Evolutionary conservation across 2,888 invertebrate species (phyloP).

Genomic region (Aporophyla nigra): DNA sequence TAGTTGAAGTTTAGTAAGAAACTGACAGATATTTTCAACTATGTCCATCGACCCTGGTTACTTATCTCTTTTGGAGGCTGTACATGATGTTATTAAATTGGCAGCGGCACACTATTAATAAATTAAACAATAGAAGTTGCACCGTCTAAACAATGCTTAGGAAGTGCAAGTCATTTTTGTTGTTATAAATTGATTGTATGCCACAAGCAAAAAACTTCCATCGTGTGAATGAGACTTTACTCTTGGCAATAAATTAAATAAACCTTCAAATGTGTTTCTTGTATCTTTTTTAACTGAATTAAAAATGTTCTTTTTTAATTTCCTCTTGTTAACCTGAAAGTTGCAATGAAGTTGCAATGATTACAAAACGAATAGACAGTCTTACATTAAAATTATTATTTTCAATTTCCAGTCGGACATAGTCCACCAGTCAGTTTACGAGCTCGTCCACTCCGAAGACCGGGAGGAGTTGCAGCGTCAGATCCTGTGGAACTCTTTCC

Average conservation of each 20-base stretch:
- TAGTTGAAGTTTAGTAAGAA: no score
- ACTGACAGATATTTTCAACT: no score
- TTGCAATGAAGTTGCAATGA: no score
- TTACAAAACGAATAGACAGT: not conserved
- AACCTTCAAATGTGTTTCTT: not conserved
- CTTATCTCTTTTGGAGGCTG: no score
- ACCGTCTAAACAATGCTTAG: not conserved
- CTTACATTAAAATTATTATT: not conserved
- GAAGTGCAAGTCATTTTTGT: not conserved
- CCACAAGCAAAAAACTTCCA: not conserved
- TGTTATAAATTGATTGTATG: not conserved
- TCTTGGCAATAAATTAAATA: not conserved
- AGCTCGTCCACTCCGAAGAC: constrained; percentile 99
- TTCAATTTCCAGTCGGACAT: constrained; percentile 97
- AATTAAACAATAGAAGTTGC: not conserved
- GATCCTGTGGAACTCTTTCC: constrained; percentile 98
- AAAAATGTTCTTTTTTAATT: not conserved
- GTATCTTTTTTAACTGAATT: not conserved
- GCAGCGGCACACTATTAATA: no score
- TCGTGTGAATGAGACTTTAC: not conserved
- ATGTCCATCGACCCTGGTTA: no score
- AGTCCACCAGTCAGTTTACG: constrained; percentile 99
- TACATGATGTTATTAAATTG: not conserved
- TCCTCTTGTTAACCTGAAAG: not conserved
- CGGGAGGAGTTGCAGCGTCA: constrained; percentile 99